Conservation (phyloP, 1,140 invertebrate species). For the Apis laboriosa region DNA sequence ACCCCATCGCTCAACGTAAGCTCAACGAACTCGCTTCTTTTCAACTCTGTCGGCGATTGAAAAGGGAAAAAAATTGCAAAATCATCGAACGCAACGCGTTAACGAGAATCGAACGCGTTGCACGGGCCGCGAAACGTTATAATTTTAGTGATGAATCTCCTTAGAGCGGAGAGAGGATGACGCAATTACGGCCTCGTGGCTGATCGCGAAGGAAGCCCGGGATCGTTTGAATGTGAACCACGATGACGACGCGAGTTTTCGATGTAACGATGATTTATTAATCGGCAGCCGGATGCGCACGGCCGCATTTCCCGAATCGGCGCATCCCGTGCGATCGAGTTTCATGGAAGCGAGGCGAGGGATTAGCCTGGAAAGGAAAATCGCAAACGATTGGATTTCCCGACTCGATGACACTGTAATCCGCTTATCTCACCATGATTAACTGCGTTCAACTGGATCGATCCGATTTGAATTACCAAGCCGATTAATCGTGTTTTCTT, state of each 20-base stretch:
- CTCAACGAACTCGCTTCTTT: constrained; percentile 10
- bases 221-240: not conserved
- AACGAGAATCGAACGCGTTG: constrained; percentile 22
- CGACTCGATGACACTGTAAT: constrained; percentile 11
- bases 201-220: not conserved
- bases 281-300: not conserved
- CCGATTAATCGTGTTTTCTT: not conserved
- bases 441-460: not conserved
- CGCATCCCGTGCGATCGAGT: not conserved
- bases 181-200: constrained; percentile 9
- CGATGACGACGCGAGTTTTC: constrained; percentile 5
- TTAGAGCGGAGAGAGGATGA: constrained; percentile 1
- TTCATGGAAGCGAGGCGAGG: constrained; percentile 10
- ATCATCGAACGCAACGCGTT: constrained; percentile 20
- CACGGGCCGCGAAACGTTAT: constrained; percentile 23
- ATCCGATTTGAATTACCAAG: not conserved
- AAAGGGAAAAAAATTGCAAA: constrained; percentile 10
- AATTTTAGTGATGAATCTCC: constrained; percentile 39
- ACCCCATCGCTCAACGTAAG: not conserved
- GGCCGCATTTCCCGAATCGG: no score
- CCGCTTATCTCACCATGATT: not conserved
- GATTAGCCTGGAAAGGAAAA: constrained; percentile 8
- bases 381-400: constrained; percentile 37
- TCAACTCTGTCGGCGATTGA: not conserved
- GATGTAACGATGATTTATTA: constrained; percentile 33